Base-by-base conservation (phyloP, 2,797 vertebrate genomes). In the Mormyrus proboscirostris region DNA sequence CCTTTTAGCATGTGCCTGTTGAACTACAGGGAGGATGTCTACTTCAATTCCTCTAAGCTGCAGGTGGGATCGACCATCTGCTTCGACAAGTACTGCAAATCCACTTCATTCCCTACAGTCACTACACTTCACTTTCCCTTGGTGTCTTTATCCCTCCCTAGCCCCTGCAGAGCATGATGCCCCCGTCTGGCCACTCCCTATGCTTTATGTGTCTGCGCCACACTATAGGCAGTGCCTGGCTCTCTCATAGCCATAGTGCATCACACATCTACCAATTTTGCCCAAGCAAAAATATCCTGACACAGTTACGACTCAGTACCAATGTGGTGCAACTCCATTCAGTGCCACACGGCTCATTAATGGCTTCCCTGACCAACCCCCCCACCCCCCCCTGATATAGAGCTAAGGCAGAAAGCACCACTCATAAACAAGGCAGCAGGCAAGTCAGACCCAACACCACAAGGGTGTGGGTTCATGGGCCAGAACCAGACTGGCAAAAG, bases 41-140 rank as follows among this genome's bases (percentile, higher is more conserved):
- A 84, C 83, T 85, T 22, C 19, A 49, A 22, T 85, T 85, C 83
- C 49, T 85, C 22, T 50, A 22, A n/a, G 50, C 83, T 53, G 83
- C 47, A 53, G 4, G 83, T 85, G 83, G 83, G 83, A 85, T 85
- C 12, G 10, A 51, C 83, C 83, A 85, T 85, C 83, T 85, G 49
- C 49, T 85, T 79, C 12, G n/a, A 85, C 44, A 51, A 49, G 51
- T 85, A 22, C 50, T 12, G 50, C 47, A n/a, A 50, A 84, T 22
- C 44, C 47, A 49, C 44, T 85, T 25, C 10, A 10, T 12, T 25
- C 10, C 55, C 16, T 57, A 57, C 7, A 57, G 55, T 57, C 16
- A n/a, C 19, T 57, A 57, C 55, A 57, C 55, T 5, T 57, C 38
- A 38, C 38, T 41, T 5, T 12, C 14, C 16, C 16, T n/a, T 6